Evolutionary conservation across 1,140 invertebrate genomes (phyloP), one percentile per base, ranked within the genome.

Genomic region (Cardiocondyla obscurior): DNA sequence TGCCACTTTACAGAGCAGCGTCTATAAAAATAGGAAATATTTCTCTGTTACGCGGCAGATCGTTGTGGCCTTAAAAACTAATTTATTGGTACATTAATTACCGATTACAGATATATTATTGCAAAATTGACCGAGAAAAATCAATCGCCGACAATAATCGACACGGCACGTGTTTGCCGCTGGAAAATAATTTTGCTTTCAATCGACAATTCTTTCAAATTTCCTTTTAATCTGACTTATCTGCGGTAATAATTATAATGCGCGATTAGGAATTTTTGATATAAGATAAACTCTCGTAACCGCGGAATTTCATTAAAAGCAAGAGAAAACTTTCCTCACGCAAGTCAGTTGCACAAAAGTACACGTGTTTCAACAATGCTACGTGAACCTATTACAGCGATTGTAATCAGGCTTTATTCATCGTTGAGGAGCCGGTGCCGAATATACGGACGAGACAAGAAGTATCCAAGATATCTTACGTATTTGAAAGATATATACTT

Each of bases 321-420:
- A 30, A n/a, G 69, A 28, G 69, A 57, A 72, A 60, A 73, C 53
- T 73, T 73, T 44, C 70, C 51, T 73, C 51, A 73, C 70, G 70
- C 70, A 55, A 73, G 33, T 58, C 39, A 44, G 53, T 16, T 8
- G 10, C 53, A 58, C 70, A 44, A 22, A n/a, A 39, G 25, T 73
- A 73, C 53, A 73, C 53, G 55, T 25, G 36, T 73, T 73, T 60
- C 70, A 60, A 73, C 53, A 73, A 73, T 73, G 53, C 36, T 60
- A 44, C 33, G 55, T 74, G 49, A 74, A 42, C 25, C 39, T 44
- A 74, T 76, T 76, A 76, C 7, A 49, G 42, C 57, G 72, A 76
- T 76, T 76, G 28, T 14, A 14, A 76, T 76, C 72, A 49, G 28
- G 7, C 30, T 36, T 72, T 36, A 72, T 76, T 76, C 46, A 46